Evolutionary conservation across 2,113 vertebrate genomes (phyloP).

Genomic region (Capreolus pygargus): DNA sequence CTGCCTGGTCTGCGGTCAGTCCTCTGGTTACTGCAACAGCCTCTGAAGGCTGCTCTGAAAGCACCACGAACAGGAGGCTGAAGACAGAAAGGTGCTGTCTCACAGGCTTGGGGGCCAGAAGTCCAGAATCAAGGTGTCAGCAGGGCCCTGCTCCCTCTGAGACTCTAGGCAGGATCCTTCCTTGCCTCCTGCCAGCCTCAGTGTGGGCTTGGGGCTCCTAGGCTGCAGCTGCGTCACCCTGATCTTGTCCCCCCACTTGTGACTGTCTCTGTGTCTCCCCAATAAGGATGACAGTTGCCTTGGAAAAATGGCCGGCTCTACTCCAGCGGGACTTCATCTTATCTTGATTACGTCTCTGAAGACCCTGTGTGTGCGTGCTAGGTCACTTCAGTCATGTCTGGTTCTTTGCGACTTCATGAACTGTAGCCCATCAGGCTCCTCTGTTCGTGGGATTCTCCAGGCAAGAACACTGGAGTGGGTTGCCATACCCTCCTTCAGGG

Average conservation of each 20-base stretch:
- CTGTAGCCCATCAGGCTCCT: not conserved
- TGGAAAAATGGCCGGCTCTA: not conserved
- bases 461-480: not conserved
- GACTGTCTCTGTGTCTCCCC: not conserved
- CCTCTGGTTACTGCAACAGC: rapidly evolving
- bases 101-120: not conserved
- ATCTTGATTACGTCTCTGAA: not conserved
- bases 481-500: not conserved
- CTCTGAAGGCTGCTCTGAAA: not conserved
- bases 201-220: rapidly evolving
- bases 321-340: not conserved
- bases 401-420: not conserved
- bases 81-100: not conserved
- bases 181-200: not conserved
- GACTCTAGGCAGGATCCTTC: not conserved
- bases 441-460: not conserved
- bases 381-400: not conserved
- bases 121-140: not conserved
- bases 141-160: not conserved
- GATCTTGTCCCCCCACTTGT: not conserved
- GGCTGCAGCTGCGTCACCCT: rapidly evolving
- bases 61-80: not conserved
- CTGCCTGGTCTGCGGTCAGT: rapidly evolving
- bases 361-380: not conserved
- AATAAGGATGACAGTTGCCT: not conserved